phyloP scores from a whole-genome alignment of 2,888 invertebrate species.

The Platypus cylindrus region DNA sequence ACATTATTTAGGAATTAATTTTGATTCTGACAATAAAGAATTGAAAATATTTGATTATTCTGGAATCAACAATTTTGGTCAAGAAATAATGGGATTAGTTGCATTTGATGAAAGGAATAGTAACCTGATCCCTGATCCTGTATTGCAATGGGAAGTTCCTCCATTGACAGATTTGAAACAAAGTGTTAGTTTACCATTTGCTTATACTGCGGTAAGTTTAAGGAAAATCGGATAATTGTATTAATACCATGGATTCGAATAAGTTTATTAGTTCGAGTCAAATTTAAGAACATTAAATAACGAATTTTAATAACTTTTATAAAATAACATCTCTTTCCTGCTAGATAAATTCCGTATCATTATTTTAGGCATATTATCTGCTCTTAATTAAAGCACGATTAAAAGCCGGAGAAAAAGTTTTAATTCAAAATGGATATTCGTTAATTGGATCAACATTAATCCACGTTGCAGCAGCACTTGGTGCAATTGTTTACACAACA shows the following conservation, averaged over 20 bases:
- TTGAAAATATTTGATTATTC: constrained; percentile 32
- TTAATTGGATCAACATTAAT: constrained; percentile 63
- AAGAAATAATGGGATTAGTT: constrained; percentile 56
- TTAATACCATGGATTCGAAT: not conserved
- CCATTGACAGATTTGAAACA: constrained; percentile 59
- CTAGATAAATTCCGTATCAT: too few species aligned
- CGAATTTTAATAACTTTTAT: too few species aligned
- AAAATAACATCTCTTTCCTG: too few species aligned
- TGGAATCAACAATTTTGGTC: constrained; percentile 35
- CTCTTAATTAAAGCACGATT: constrained; percentile 32
- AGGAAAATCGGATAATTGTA: not conserved
- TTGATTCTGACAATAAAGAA: constrained; percentile 20
- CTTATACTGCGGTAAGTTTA: constrained; percentile 47
- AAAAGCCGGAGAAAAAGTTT: constrained; percentile 35
- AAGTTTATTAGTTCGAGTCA: too few species aligned
- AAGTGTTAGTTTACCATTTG: constrained; percentile 69
- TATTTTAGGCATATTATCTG: constrained; percentile 33
- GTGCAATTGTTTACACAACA: constrained; percentile 49
- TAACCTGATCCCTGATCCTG: constrained; percentile 29
- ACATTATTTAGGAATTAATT: constrained; percentile 29
- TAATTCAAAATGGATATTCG: constrained; percentile 44
- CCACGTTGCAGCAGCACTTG: constrained; percentile 43
- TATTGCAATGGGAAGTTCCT: constrained; percentile 55
- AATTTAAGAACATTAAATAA: too few species aligned
- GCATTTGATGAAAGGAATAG: constrained; percentile 26